Conservation (phyloP, 1,140 invertebrate genomes). For the Drosophila fuyamai region DNA sequence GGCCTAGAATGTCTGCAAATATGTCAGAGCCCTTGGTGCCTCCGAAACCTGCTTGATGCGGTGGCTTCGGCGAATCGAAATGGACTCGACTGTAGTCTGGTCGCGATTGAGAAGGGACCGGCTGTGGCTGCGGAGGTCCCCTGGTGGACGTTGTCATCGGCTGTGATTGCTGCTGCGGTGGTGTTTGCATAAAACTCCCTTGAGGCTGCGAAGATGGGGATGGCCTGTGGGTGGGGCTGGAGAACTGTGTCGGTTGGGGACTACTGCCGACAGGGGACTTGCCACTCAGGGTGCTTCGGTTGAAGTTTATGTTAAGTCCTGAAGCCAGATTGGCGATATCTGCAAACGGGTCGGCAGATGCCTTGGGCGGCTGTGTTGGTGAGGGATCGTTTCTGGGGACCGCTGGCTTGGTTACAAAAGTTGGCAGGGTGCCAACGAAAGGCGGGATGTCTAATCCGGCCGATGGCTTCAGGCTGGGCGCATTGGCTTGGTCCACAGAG, state of each 20-base stretch:
- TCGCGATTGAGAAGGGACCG: slow-evolving; percentile 31
- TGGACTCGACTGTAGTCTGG: slow-evolving; percentile 88
- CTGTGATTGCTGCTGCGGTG: slow-evolving; percentile 12
- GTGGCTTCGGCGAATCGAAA: slow-evolving; percentile 87
- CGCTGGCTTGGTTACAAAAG: slow-evolving; percentile 72
- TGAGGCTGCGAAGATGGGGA: slow-evolving; percentile 39
- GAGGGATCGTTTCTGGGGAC: slow-evolving; percentile 59
- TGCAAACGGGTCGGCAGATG: slow-evolving; percentile 86
- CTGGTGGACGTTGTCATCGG: slow-evolving; percentile 32
- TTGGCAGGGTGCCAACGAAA: slow-evolving; percentile 57
- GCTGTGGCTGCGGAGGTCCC: slow-evolving; percentile 19
- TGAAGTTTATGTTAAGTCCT: slow-evolving; percentile 79
- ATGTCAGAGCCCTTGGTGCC: slow-evolving; percentile 88
- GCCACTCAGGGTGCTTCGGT: slow-evolving; percentile 64
- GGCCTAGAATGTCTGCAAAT: slow-evolving; percentile 95
- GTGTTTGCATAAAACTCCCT: slow-evolving; percentile 35
- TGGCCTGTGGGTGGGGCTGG: slow-evolving; percentile 84
- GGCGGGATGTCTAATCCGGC: slow-evolving; percentile 37
- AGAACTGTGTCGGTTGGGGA: slow-evolving; percentile 83
- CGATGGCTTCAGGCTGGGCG: slow-evolving; percentile 47
- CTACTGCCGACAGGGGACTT: slow-evolving; percentile 73
- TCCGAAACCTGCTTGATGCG: slow-evolving; percentile 47
- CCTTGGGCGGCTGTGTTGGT: slow-evolving; percentile 57
- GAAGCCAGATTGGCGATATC: slow-evolving; percentile 86
- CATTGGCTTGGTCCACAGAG: slow-evolving; percentile 50